Conservation (phyloP, 2,797 vertebrate species). For the Hypotaenidia philippensis region DNA sequence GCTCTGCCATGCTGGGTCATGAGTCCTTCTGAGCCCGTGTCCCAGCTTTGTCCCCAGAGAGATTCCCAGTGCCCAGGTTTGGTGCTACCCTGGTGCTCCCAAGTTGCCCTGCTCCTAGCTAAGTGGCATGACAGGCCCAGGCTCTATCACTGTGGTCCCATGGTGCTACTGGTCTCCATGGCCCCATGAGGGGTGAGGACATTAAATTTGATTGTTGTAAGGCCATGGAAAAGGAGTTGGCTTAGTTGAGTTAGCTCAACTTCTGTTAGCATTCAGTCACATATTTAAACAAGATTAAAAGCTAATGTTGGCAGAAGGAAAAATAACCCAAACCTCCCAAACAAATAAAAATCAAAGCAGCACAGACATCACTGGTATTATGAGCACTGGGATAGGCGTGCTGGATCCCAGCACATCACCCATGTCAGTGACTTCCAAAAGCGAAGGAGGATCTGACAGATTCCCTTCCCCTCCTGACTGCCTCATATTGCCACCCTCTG, state of each 20-base stretch:
- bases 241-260: not conserved
- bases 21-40: fast-evolving
- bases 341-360: not conserved
- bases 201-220: not conserved
- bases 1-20: not conserved
- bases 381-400: not conserved
- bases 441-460: not conserved
- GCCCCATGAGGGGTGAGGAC: fast-evolving
- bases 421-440: not conserved
- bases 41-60: not conserved
- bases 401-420: not conserved
- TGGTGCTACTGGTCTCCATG: not conserved
- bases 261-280: not conserved
- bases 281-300: not conserved
- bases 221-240: not conserved
- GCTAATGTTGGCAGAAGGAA: not conserved
- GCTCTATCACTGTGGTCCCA: not conserved
- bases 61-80: fast-evolving
- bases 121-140: fast-evolving
- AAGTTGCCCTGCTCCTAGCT: not conserved
- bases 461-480: not conserved
- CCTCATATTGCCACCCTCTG: fast-evolving
- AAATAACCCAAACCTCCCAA: too few relatives aligned
- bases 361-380: not conserved
- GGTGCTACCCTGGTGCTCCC: not conserved